These are phyloP conservation scores for Zaprionus bogoriensis DNA, from an alignment of 2,888 invertebrate genomes.

Conservation along the genomic window DNA sequence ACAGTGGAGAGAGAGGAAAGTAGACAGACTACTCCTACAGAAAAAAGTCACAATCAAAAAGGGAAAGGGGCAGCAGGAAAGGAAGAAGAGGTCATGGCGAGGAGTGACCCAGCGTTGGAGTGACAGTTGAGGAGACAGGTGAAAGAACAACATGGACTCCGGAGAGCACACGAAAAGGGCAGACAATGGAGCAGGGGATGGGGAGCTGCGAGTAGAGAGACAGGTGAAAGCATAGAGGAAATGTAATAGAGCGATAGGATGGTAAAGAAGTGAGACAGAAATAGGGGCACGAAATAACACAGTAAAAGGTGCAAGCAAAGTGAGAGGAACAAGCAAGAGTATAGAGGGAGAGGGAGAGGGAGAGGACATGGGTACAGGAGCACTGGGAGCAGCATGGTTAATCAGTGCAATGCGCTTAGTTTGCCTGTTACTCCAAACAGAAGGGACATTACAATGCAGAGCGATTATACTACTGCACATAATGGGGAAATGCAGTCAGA, in stretches of 20 bases:
- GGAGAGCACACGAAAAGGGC: not conserved
- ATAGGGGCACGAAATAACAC: not conserved
- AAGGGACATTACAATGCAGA: slow-evolving; percentile 16
- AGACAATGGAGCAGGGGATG: not conserved
- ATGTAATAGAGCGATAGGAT: not conserved
- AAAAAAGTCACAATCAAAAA: not conserved
- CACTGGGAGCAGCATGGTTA: slow-evolving; percentile 27
- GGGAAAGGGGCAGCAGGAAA: not conserved
- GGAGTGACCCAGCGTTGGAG: not conserved
- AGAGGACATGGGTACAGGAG: not conserved
- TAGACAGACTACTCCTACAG: too few relatives aligned
- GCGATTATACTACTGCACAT: slow-evolving; percentile 39
- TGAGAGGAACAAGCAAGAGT: not conserved
- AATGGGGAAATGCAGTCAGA: not conserved
- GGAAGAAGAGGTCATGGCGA: too few relatives aligned
- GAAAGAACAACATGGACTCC: not conserved
- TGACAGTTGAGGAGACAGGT: not conserved
- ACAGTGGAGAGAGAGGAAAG: not conserved
- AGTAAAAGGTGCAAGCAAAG: not conserved
- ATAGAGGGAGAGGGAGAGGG: not conserved
- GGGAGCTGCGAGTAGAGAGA: not conserved
- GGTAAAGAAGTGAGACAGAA: not conserved
- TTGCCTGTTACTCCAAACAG: slow-evolving; percentile 7
- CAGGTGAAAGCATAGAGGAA: not conserved
- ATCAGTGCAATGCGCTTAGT: slow-evolving; percentile 48